Evolutionary conservation across 2,888 invertebrate species (phyloP).

Genomic region (Choreutis nemorana): DNA sequence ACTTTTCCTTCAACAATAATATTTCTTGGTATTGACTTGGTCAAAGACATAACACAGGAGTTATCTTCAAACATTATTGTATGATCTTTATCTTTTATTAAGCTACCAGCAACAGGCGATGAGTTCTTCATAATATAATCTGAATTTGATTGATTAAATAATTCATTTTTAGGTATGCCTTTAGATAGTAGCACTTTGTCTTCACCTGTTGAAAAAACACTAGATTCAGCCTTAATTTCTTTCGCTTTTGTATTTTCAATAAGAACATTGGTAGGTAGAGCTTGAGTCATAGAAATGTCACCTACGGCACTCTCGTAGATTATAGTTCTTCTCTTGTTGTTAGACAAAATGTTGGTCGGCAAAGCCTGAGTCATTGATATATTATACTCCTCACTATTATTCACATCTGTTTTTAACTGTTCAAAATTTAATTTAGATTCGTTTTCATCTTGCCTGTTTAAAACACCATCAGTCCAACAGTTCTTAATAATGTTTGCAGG

Average conservation of each 20-base stretch:
- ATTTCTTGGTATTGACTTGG: conserved; percentile 15
- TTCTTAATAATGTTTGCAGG: conserved; percentile 11
- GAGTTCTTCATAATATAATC: too few relatives aligned
- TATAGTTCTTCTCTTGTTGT: conserved; percentile 2
- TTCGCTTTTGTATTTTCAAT: not conserved
- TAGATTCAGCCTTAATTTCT: too few relatives aligned
- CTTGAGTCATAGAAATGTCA: conserved; percentile 5
- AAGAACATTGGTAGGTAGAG: not conserved
- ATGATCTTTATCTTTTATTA: conserved; percentile 9
- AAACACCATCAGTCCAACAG: too few relatives aligned
- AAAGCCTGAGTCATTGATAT: not conserved
- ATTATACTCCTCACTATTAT: too few relatives aligned
- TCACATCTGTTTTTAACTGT: too few relatives aligned
- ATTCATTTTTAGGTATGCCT: too few relatives aligned
- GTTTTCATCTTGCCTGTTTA: too few relatives aligned
- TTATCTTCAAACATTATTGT: conserved; percentile 16
- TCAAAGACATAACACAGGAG: conserved; percentile 16
- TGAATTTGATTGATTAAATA: too few relatives aligned
- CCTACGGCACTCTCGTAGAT: conserved; percentile 1
- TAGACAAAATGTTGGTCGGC: not conserved
- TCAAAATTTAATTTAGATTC: too few relatives aligned
- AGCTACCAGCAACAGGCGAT: not conserved
- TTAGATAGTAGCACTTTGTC: too few relatives aligned
- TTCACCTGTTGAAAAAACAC: too few relatives aligned
- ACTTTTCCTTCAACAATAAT: conserved; percentile 10